A percentile compares a stretch with the other conserved stretches of the same genome.
Evolutionary conservation across 37 sponge, comb jelly and placozoan species (phyloP).

Genomic region (Agelas oroides): DNA sequence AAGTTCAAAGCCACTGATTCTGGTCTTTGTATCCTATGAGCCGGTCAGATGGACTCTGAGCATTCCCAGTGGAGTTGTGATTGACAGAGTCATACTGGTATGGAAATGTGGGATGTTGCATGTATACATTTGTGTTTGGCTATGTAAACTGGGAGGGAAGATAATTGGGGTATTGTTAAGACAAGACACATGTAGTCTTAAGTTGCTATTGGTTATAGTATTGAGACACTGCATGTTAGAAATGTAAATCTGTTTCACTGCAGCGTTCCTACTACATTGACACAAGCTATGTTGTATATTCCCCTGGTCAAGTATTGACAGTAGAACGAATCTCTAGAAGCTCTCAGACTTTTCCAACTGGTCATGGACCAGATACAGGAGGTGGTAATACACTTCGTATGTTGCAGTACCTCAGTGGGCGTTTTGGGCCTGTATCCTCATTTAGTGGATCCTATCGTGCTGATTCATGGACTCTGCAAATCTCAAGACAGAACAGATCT

Average conservation of each 20-base stretch:
- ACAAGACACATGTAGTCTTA: too few relatives aligned
- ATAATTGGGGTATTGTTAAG: too few relatives aligned
- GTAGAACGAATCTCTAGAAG: background rate
- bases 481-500: background rate
- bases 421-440: slow-evolving; percentile 26
- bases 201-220: too few relatives aligned
- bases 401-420: background rate
- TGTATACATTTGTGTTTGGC: too few relatives aligned
- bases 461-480: background rate
- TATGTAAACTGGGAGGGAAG: too few relatives aligned
- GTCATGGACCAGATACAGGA: slow-evolving; percentile 9
- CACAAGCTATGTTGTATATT: background rate
- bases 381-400: slow-evolving; percentile 3
- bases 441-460: slow-evolving; percentile 22
- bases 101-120: background rate
- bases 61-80: slow-evolving; percentile 13
- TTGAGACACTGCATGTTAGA: background rate
- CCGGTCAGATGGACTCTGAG: slow-evolving; percentile 17
- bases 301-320: background rate
- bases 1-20: slow-evolving; percentile 4
- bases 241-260: background rate
- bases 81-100: slow-evolving; percentile 19
- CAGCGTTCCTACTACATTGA: background rate
- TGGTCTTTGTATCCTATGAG: slow-evolving; percentile 29
- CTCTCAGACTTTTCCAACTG: background rate